Evolutionary conservation across 2,113 vertebrate genomes (phyloP), one percentile per base, ranked within the genome.

Genomic region (Aegotheles bennettii): DNA sequence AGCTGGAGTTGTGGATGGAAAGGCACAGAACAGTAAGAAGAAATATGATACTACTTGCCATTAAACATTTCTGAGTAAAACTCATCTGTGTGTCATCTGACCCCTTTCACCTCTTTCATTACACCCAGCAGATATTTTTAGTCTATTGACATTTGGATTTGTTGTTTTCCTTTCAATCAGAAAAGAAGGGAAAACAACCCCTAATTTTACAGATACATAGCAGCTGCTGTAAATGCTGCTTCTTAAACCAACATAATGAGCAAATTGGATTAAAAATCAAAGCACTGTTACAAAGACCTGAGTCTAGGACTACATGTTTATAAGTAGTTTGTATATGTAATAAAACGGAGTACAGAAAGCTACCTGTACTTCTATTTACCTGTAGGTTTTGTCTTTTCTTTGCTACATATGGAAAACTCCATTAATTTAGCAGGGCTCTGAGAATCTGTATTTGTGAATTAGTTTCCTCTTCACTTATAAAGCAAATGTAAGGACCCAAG

Each of bases 181-280:
- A 60, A 75, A 69, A 75, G 35, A 70, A 74, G 9, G 6, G 21
- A 1, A 0, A 3, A 12, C 21, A 36, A 20, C 23, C 1, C 6
- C 42, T 78, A 10, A 16, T 71, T 84, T 84, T 76, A 43, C 18
- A 70, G 38, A 57, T 48, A 40, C 2, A 9, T 23, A 61, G 50
- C 50, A 63, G 35, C 14, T 59, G 17, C 73, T 86, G 29, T 33
- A 76, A 82, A 65, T 59, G 4, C 43, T 77, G 28, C 48, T 79
- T 75, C 13, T 80, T 45, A 65, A 85, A 57, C 18, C 14, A 73
- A 67, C 18, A n/a, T 21, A 75, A 53, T 10, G 4, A 87, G 18
- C 6, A 73, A 83, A 51, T 7, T 14, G 28, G 60, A 88, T 64
- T 94, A 65, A 87, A 96, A 89, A 79, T 59, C n/a, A 28, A 85